A percentile compares a stretch with the other conserved stretches of the same genome.
phyloP scores from a whole-genome alignment of 2,888 invertebrate species.

The Aspidiotus rigidus region DNA sequence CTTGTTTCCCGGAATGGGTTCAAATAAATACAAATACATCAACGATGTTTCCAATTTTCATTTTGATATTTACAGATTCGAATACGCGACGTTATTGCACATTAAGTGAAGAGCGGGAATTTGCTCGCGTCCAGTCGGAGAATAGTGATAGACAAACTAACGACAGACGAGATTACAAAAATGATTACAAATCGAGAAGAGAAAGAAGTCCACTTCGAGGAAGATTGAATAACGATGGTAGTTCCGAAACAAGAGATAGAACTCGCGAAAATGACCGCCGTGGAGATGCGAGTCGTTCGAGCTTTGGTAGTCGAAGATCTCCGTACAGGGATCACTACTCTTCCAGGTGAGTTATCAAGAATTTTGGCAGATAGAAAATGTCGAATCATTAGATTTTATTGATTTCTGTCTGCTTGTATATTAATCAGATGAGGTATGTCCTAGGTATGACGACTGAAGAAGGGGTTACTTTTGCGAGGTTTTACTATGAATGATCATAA shows the following conservation, averaged over 20 bases:
- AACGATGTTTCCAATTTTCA: neutral
- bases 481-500: constrained; percentile 19
- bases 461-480: neutral
- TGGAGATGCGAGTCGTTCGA: constrained; percentile 8
- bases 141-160: neutral
- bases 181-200: constrained; percentile 9
- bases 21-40: no score
- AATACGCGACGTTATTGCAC: constrained; percentile 14
- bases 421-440: neutral
- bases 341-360: neutral
- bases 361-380: no score
- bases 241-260: constrained; percentile 20
- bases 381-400: no score
- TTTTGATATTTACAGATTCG: constrained; percentile 5
- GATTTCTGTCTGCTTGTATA: no score
- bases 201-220: constrained; percentile 15
- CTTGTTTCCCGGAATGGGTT: no score
- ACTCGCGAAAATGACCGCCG: constrained; percentile 13
- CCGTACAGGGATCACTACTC: constrained; percentile 19
- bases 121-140: constrained; percentile 15
- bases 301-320: constrained; percentile 9
- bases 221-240: constrained; percentile 6
- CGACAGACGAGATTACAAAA: constrained; percentile 1
- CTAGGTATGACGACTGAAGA: constrained; percentile 24
- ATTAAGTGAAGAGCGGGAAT: constrained; percentile 23